Base-by-base conservation (phyloP, 2,888 invertebrate species). In the Oligia latruncula region DNA sequence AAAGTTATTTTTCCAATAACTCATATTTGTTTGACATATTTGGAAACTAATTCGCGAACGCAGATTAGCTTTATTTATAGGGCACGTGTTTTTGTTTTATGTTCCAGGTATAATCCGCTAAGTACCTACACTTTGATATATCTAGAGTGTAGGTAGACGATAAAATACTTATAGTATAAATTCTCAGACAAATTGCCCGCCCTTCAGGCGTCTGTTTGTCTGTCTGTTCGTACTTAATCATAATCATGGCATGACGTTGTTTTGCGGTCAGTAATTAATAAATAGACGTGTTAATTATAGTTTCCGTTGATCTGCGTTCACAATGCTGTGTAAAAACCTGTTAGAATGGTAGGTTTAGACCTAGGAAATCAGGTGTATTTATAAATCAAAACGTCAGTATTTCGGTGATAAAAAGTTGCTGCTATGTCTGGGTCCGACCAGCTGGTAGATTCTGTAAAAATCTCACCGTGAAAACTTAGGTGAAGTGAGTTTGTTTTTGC, bases 201-300 rank as follows among this genome's bases (percentile, higher is more conserved):
- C 76, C 78, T 80, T 80, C 78, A 74, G 77, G 87, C 87, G 86
- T 77, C 80, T 78, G 64, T 85, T 77, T 82, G 86, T 86, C 86
- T 86, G 84, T 87, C 75, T 87, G 73, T 74, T 13, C 52, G 67
- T 73, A 74, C 58, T 80, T 68, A 77, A 82, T 85, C 85, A 84
- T 87, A 74, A 76, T 75, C 58, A 82, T 86, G 78, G 55, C 43
- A 29, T 65, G 70, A 66, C 58, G 74, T 73, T 81, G 60, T 71
- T 67, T 74, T 77, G 73, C 35, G 49, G 73, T n/a, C 66, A 80
- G 23, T 83, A 77, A 71, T 70, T 29, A 29, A 29, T 29, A 29
- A 82, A 77, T 70, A 77, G 60, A 64, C 20, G 17, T 55, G 70
- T 60, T 77, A 77, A 72, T 72, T 77, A 79, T 72, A 79, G 70